Percentiles rank a stretch among this genome's conserved stretches.
phyloP scores from a whole-genome alignment of 2,888 invertebrate species.

The Ichneumoninae sp. region DNA sequence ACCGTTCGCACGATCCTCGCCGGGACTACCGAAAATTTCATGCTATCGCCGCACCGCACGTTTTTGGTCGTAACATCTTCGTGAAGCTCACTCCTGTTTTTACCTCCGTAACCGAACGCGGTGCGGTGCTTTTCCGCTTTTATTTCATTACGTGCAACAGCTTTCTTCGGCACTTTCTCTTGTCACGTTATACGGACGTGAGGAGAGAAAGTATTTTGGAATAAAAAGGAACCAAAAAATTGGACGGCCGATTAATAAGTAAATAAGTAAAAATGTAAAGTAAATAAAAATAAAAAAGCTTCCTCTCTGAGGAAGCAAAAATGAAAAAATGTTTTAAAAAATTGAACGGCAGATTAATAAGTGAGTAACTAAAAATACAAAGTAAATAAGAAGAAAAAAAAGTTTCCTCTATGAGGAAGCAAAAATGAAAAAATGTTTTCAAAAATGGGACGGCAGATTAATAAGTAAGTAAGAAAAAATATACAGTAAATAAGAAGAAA shows the following conservation, averaged over 20 bases:
- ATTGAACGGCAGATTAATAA: no score
- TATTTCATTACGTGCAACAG: neutral
- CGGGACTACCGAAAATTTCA: slow-evolving; percentile 45
- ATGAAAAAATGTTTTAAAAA: no score
- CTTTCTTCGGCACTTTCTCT: neutral
- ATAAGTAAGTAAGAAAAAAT: no score
- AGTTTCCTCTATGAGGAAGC: no score
- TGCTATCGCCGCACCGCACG: slow-evolving; percentile 9
- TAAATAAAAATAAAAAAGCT: no score
- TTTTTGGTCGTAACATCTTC: slow-evolving; percentile 1
- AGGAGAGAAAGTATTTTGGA: neutral
- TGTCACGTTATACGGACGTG: neutral
- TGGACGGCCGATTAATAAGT: neutral
- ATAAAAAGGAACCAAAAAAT: neutral
- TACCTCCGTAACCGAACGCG: neutral
- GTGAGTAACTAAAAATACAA: no score
- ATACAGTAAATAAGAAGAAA: no score
- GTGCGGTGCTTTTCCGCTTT: neutral
- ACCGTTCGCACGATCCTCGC: slow-evolving; percentile 37
- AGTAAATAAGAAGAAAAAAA: no score
- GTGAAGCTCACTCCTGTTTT: neutral
- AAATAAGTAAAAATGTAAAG: no score
- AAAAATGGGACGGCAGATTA: neutral
- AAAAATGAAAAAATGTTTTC: no score
- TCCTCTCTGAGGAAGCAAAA: no score